Evolutionary conservation across 64 coral and sea anemone species (phyloP).

Genomic region (Dendrophyllia cribrosa): DNA sequence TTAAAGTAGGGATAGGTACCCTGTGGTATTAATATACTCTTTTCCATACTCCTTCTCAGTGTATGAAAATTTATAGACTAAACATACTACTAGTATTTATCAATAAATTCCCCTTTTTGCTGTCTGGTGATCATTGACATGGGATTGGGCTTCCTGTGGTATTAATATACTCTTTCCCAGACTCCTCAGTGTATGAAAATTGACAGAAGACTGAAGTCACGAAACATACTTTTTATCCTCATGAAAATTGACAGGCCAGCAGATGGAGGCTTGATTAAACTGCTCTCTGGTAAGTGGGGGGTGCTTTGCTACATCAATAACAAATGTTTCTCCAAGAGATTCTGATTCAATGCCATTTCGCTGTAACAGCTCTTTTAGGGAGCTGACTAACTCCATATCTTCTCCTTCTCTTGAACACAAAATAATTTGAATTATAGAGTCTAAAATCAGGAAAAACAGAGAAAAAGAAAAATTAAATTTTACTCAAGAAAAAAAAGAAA

Average conservation of each 20-base stretch:
- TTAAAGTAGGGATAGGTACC: too few relatives aligned
- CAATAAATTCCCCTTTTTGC: too few relatives aligned
- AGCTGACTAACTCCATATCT: neutral
- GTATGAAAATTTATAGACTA: too few relatives aligned
- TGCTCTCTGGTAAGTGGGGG: slow-evolving; percentile 87
- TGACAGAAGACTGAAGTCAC: too few relatives aligned
- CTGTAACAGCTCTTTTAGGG: slow-evolving; percentile 8
- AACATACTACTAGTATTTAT: too few relatives aligned
- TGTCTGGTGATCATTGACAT: too few relatives aligned
- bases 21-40: neutral
- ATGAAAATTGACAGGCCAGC: slow-evolving; percentile 94
- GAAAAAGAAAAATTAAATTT: neutral
- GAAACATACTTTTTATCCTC: slow-evolving; percentile 93
- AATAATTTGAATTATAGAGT: slow-evolving; percentile 34
- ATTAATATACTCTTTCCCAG: neutral
- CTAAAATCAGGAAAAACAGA: neutral
- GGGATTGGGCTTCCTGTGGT: too few relatives aligned
- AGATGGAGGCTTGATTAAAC: slow-evolving; percentile 78
- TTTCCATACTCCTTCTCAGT: neutral
- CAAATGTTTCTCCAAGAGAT: slow-evolving; percentile 70
- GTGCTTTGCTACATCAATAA: slow-evolving; percentile 73
- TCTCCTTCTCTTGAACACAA: neutral
- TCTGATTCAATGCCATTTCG: slow-evolving; percentile 28
- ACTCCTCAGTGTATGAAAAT: too few relatives aligned
- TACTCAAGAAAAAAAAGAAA: neutral